A percentile compares a stretch with the other conserved stretches of the same genome.
Evolutionary conservation across 2,113 vertebrate species (phyloP).

Genomic region (Reinhardtius hippoglossoides): DNA sequence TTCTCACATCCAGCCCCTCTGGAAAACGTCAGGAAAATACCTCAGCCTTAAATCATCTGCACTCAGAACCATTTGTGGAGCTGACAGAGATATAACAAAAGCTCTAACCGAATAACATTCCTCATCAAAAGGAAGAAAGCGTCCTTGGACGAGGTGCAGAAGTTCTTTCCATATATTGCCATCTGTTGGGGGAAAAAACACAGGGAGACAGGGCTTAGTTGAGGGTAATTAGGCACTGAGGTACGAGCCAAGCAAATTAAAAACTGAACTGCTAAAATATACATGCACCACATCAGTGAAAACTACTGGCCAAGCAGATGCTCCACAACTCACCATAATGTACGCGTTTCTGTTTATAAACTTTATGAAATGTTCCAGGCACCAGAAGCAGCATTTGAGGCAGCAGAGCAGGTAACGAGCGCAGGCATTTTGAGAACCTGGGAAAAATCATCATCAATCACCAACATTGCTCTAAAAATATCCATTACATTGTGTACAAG

Average conservation of each 20-base stretch:
- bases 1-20: too few relatives aligned
- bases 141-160: conserved; percentile 93
- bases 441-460: conserved; percentile 6
- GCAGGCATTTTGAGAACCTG: conserved; percentile 87
- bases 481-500: neutral
- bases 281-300: neutral
- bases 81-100: neutral
- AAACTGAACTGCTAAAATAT: neutral
- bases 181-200: conserved; percentile 81
- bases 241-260: neutral
- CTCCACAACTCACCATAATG: conserved; percentile 90
- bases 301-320: neutral
- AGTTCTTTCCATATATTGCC: conserved; percentile 95
- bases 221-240: neutral
- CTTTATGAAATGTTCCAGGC: conserved; percentile 93
- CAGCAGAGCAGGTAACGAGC: conserved; percentile 91
- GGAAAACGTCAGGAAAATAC: too few relatives aligned
- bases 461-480: neutral
- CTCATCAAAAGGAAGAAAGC: conserved; percentile 95
- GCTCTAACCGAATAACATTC: conserved; percentile 91
- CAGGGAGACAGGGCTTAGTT: neutral
- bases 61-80: neutral
- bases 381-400: conserved; percentile 97
- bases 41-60: too few relatives aligned
- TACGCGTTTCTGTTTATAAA: conserved; percentile 98